A percentile compares a stretch with the other conserved stretches of the same genome.
These are phyloP conservation scores for Brachypterus glaber DNA, from an alignment of 2,888 invertebrate genomes.

Conservation along the genomic window DNA sequence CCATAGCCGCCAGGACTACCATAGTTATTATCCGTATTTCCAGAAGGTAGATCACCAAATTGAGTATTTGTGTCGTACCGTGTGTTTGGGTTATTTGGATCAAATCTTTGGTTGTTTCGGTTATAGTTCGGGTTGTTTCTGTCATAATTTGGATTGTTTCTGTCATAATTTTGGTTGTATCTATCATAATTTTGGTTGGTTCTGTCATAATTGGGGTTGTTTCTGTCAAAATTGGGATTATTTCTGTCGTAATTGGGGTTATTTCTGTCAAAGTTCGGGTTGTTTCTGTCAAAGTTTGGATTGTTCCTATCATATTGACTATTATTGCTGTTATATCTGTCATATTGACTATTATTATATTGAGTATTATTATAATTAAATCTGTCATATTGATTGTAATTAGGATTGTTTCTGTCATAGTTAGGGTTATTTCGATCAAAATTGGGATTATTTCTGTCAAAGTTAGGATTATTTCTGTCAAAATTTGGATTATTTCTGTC, in stretches of 20 bases:
- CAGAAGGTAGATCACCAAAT: constrained; percentile 2
- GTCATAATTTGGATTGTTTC: constrained; percentile 6
- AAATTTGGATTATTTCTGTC: constrained; percentile 17
- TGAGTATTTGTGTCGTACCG: constrained; percentile 8
- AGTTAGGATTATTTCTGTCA: not conserved
- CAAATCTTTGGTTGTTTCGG: constrained; percentile 12
- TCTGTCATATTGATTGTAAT: constrained; percentile 10
- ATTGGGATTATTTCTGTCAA: constrained; percentile 17
- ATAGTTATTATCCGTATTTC: constrained; percentile 6
- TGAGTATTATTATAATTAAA: constrained; percentile 6
- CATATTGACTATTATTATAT: constrained; percentile 14
- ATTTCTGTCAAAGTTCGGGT: constrained; percentile 4
- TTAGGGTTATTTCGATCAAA: constrained; percentile 10
- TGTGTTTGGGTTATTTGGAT: constrained; percentile 2
- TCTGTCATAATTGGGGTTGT: constrained; percentile 12
- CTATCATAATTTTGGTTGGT: constrained; percentile 13
- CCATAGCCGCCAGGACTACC: constrained; percentile 7
- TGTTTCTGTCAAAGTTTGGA: constrained; percentile 12
- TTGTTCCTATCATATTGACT: constrained; percentile 13
- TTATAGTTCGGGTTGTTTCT: constrained; percentile 6
- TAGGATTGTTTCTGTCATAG: constrained; percentile 16
- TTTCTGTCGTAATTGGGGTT: constrained; percentile 15
- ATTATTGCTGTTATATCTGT: constrained; percentile 14
- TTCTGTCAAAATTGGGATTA: constrained; percentile 16
- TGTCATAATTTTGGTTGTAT: constrained; percentile 14